phyloP scores from a whole-genome alignment of 2,888 invertebrate species.

The Polydrusus cervinus region DNA sequence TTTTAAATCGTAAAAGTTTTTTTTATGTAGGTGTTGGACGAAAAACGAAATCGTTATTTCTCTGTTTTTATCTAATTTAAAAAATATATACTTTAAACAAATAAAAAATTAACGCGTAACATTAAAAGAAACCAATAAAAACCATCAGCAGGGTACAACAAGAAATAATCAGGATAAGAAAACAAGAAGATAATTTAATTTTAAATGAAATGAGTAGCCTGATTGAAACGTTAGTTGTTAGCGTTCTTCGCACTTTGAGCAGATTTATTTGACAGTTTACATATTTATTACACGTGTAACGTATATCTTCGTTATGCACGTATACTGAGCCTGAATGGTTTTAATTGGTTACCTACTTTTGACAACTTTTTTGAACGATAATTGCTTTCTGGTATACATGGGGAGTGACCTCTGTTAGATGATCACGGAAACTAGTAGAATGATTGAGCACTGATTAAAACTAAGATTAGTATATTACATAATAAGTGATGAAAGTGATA shows the following conservation, averaged over 20 bases:
- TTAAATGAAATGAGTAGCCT: slow-evolving; percentile 62
- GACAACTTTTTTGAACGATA: slow-evolving; percentile 42
- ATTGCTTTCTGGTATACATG: slow-evolving; percentile 50
- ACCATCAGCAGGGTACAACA: background rate
- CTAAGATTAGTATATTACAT: too few species aligned
- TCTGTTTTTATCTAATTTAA: too few species aligned
- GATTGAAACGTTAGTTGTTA: slow-evolving; percentile 65
- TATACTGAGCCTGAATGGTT: slow-evolving; percentile 32
- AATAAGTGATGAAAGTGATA: too few species aligned
- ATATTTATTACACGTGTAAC: slow-evolving; percentile 45
- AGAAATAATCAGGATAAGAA: slow-evolving; percentile 33
- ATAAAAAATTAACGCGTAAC: too few species aligned
- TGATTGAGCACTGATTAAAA: too few species aligned
- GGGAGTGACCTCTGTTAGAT: too few species aligned
- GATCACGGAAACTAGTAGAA: too few species aligned
- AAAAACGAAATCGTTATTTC: too few species aligned
- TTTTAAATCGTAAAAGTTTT: too few species aligned
- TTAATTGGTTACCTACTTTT: slow-evolving; percentile 43
- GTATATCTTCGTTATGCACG: slow-evolving; percentile 42
- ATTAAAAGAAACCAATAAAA: background rate
- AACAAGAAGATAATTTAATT: slow-evolving; percentile 67
- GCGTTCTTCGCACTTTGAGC: slow-evolving; percentile 63
- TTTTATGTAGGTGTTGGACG: too few species aligned
- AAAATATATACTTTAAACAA: too few species aligned
- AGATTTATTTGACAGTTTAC: slow-evolving; percentile 53